phyloP scores from a whole-genome alignment of 35 echinoderm and acorn worm genomes.

The Ophiothrix spiculata region DNA sequence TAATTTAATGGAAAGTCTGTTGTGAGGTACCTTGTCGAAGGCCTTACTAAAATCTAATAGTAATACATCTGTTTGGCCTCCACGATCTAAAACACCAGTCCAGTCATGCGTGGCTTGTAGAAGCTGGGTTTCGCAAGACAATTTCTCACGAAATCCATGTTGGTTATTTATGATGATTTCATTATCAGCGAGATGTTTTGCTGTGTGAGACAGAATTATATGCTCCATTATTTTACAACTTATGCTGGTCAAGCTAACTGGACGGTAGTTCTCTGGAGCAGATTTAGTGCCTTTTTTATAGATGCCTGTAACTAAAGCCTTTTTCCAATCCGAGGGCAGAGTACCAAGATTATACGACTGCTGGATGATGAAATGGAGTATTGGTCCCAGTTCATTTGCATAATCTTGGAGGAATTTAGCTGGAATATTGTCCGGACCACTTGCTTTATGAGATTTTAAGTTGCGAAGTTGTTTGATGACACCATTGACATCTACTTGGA shows the following conservation, averaged over 20 bases:
- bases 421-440: slow-evolving; percentile 23
- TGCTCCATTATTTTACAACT: slow-evolving; percentile 33
- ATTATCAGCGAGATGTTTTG: slow-evolving; percentile 15
- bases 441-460: slow-evolving; percentile 4
- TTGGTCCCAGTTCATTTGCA: slow-evolving; percentile 19
- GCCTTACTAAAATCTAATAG: slow-evolving; percentile 14
- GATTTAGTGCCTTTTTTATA: not conserved
- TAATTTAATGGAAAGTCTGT: not conserved
- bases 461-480: slow-evolving; percentile 32
- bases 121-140: slow-evolving; percentile 23
- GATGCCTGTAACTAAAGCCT: slow-evolving; percentile 8
- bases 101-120: slow-evolving; percentile 28
- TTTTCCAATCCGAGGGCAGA: slow-evolving; percentile 21
- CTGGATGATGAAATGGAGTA: slow-evolving; percentile 24
- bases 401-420: slow-evolving; percentile 5
- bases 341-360: not conserved
- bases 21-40: slow-evolving; percentile 21
- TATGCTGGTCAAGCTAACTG: slow-evolving; percentile 18
- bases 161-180: slow-evolving; percentile 27
- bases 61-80: slow-evolving; percentile 21
- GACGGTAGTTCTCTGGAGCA: slow-evolving; percentile 12
- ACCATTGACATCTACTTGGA: slow-evolving; percentile 5
- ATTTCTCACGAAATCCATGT: slow-evolving; percentile 31
- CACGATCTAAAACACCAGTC: not conserved
- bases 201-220: slow-evolving; percentile 15